Conservation (phyloP, 2,113 vertebrate genomes). For the Sphaerodactylus townsendi region DNA sequence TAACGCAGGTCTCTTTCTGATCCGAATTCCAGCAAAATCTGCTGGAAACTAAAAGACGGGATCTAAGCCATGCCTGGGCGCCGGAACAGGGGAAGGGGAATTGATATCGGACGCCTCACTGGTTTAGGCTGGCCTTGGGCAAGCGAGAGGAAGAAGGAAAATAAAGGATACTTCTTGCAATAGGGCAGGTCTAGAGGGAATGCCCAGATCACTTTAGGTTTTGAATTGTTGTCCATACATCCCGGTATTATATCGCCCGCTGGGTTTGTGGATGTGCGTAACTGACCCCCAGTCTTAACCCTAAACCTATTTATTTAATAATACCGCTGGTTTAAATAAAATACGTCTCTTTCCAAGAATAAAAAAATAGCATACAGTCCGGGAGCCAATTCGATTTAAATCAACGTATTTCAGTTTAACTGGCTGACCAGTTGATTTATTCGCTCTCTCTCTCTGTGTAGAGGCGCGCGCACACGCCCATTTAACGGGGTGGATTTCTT, state of each 20-base stretch:
- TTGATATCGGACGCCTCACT: too few species aligned
- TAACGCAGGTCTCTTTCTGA: neutral
- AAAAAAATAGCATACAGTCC: too few species aligned
- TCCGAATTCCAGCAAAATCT: neutral
- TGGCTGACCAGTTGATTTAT: neutral
- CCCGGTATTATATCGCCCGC: neutral
- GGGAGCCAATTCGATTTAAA: neutral
- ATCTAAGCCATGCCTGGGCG: too few species aligned
- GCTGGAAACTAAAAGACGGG: neutral
- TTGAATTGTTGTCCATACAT: neutral
- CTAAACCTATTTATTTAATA: neutral
- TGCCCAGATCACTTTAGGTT: neutral
- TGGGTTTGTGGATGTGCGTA: neutral
- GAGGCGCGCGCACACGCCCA: too few species aligned
- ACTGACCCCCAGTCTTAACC: neutral
- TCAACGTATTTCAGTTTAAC: neutral
- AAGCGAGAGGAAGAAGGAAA: too few species aligned
- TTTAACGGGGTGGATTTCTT: too few species aligned
- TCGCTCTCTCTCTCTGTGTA: neutral
- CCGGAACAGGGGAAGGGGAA: too few species aligned
- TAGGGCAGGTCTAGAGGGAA: neutral
- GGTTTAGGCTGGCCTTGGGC: too few species aligned
- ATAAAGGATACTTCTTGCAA: neutral
- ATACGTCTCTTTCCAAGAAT: neutral
- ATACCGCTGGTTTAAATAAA: neutral